A percentile compares a stretch with the other conserved stretches of the same genome.
These are phyloP conservation scores for Echiichthys vipera DNA, from an alignment of 2,797 vertebrate species.

Conservation along the genomic window DNA sequence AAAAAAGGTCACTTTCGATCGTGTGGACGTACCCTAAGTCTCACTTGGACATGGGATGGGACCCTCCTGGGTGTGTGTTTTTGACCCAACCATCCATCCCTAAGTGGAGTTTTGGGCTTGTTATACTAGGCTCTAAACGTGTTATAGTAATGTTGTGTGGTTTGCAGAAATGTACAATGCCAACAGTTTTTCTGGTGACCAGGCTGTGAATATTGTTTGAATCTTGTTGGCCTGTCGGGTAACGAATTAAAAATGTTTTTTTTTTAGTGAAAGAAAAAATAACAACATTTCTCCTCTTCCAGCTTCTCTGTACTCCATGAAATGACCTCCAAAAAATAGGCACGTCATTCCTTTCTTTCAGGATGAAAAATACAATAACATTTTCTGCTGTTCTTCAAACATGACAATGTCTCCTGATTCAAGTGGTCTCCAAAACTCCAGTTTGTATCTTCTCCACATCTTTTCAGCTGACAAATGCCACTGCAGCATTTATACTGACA, in stretches of 20 bases:
- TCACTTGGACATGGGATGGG: too few relatives aligned
- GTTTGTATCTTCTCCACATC: constrained; percentile 27
- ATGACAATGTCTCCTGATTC: constrained; percentile 24
- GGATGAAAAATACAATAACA: neutral
- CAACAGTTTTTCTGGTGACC: too few relatives aligned
- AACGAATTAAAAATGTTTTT: too few relatives aligned
- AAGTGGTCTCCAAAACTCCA: constrained; percentile 32
- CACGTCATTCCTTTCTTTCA: neutral
- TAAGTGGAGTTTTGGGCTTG: too few relatives aligned
- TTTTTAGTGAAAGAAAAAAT: neutral
- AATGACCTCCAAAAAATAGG: neutral
- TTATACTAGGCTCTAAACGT: too few relatives aligned
- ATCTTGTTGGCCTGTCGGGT: neutral
- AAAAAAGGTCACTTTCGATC: too few relatives aligned
- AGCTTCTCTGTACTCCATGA: neutral
- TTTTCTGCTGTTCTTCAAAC: constrained; percentile 7
- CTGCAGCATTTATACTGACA: constrained; percentile 19
- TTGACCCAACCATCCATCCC: too few relatives aligned
- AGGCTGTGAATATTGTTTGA: neutral
- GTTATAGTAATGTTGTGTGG: too few relatives aligned
- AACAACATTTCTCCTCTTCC: neutral
- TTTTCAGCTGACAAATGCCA: constrained; percentile 30
- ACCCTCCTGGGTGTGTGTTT: too few relatives aligned
- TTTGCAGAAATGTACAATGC: too few relatives aligned
- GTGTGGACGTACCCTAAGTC: too few relatives aligned